Evolutionary conservation across 2,797 vertebrate genomes (phyloP), one percentile per base, ranked within the genome.

Genomic region (Chaetophractus vellerosus): DNA sequence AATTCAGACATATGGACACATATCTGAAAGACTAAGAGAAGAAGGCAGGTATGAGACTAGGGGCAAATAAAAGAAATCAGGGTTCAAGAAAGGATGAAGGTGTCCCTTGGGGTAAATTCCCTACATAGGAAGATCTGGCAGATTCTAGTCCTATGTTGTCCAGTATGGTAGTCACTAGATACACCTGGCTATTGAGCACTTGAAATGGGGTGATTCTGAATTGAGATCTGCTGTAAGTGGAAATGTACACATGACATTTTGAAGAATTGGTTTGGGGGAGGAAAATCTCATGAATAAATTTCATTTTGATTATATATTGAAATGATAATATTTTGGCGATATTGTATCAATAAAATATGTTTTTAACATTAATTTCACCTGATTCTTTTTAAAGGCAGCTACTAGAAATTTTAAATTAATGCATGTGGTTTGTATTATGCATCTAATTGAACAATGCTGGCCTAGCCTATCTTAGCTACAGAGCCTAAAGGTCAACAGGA

Each of bases 281-380:
- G 28, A 6, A 18, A 2, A n/a, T n/a, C 11, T 61, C 52, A 19
- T 12, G n/a, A 84, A 36, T 24, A 88, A n/a, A 24, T 74, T 85
- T 55, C 45, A 61, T 45, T 52, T 33, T 74, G 16, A 28, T 61
- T 59, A 50, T 3, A 72, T 66, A 59, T 26, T 76, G 12, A 64
- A 91, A 78, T 84, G 16, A 81, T 57, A 71, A 86, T 45, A 57
- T 89, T 79, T 64, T 52, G 21, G 21, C n/a, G 69, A 69, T 41
- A 33, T 9, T 84, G 28, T 21, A 55, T n/a, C 61, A 59, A 88
- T 45, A 90, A 78, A 59, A 89, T 26, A 50, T 52, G 26, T 69
- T 83, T 89, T 72, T 52, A n/a, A 82, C 72, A 89, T 63, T 78
- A 78, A 38, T 61, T 33, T 61, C 84, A 84, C 59, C 11, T 52